Conservation (phyloP, 2,113 vertebrate genomes). For the Pseudopodoces humilis region DNA sequence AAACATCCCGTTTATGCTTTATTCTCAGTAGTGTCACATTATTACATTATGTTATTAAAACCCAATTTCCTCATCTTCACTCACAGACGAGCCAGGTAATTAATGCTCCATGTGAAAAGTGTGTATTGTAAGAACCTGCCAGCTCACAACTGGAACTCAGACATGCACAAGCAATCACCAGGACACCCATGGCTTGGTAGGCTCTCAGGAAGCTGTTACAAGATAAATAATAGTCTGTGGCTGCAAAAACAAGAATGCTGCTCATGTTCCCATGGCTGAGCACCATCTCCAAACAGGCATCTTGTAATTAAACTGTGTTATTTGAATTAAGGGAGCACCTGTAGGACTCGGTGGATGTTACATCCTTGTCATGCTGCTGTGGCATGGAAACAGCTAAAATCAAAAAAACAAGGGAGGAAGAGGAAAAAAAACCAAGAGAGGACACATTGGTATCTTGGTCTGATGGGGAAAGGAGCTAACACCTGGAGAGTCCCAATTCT, state of each 20-base stretch:
- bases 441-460: neutral
- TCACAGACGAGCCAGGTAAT: neutral
- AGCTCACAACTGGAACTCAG: neutral
- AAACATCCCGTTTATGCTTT: neutral
- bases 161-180: neutral
- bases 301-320: neutral
- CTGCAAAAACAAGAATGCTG: neutral
- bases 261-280: neutral
- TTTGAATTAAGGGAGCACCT: neutral
- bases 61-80: neutral
- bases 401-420: neutral
- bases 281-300: neutral
- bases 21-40: neutral
- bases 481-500: neutral
- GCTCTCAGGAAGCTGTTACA: neutral
- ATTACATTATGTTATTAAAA: neutral
- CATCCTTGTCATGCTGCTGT: neutral
- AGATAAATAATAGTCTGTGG: neutral
- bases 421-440: neutral
- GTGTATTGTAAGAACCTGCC: neutral
- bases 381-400: neutral
- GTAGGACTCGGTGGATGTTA: neutral
- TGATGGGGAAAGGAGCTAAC: neutral
- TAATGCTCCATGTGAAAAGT: neutral
- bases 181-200: neutral